A percentile compares a stretch with the other conserved stretches of the same genome.
Evolutionary conservation across 2,797 vertebrate species (phyloP).

Genomic region (Sphaeramia orbicularis): DNA sequence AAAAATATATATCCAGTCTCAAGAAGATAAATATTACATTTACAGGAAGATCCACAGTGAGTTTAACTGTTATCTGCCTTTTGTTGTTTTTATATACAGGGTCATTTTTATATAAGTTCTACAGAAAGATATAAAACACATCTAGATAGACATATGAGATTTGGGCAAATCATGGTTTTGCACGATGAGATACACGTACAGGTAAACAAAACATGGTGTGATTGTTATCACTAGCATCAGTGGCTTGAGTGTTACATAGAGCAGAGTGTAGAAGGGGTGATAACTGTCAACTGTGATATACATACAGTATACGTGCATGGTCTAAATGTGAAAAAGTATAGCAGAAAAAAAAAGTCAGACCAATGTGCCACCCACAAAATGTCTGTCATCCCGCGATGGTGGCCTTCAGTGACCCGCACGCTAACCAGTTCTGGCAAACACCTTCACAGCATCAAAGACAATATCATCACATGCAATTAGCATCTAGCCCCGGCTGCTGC

Average conservation of each 20-base stretch:
- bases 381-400: slow-evolving; percentile 53
- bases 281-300: slow-evolving; percentile 13
- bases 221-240: slow-evolving; percentile 26
- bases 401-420: slow-evolving; percentile 47
- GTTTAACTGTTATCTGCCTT: too few species aligned
- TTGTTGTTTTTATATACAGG: too few species aligned
- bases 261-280: slow-evolving; percentile 54
- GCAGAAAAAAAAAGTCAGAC: slow-evolving; percentile 59
- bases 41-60: too few species aligned
- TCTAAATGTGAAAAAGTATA: too few species aligned
- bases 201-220: slow-evolving; percentile 1
- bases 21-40: too few species aligned
- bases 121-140: too few species aligned
- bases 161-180: slow-evolving; percentile 11
- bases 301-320: too few species aligned
- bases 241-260: slow-evolving; percentile 26
- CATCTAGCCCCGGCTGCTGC: slow-evolving; percentile 27
- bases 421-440: slow-evolving; percentile 54
- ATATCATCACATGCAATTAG: slow-evolving; percentile 35
- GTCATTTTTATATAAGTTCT: too few species aligned
- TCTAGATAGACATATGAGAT: too few species aligned
- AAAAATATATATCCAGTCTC: too few species aligned
- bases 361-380: slow-evolving; percentile 61
- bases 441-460: slow-evolving; percentile 42
- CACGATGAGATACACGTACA: background rate